A percentile compares a stretch with the other conserved stretches of the same genome.
These are phyloP conservation scores for Pangasius macronema DNA, from an alignment of 2,797 vertebrate species.

Conservation along the genomic window DNA sequence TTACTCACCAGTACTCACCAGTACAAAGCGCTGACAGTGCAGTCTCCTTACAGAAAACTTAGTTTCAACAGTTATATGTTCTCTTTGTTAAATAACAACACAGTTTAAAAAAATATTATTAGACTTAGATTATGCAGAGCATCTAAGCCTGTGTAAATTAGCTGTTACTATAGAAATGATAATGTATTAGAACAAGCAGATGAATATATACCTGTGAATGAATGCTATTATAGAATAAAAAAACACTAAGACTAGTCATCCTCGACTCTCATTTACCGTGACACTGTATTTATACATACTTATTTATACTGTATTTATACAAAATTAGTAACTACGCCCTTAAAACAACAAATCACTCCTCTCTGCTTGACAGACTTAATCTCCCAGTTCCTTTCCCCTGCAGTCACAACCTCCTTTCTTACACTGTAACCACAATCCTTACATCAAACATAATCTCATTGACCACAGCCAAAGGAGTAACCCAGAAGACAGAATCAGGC, in stretches of 20 bases:
- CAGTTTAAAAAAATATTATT: not conserved
- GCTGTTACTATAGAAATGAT: not conserved
- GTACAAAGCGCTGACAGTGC: not conserved
- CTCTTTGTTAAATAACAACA: not conserved
- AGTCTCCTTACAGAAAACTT: slow-evolving; percentile 3
- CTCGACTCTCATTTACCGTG: no score
- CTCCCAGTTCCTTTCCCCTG: slow-evolving; percentile 1
- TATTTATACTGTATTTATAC: no score
- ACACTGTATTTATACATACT: no score
- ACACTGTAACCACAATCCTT: slow-evolving; percentile 57
- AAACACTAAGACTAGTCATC: no score
- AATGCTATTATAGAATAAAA: no score
- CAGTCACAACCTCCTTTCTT: slow-evolving; percentile 49
- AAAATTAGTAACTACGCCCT: not conserved
- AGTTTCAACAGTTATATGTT: not conserved
- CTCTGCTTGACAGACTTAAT: not conserved
- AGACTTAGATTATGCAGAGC: not conserved
- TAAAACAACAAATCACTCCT: not conserved
- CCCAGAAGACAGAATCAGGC: slow-evolving; percentile 35
- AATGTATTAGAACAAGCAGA: not conserved
- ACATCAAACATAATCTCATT: slow-evolving; percentile 47
- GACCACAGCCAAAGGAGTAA: slow-evolving; percentile 49
- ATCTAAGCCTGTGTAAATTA: not conserved
- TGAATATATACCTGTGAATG: not conserved
- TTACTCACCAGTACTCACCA: not conserved